Base-by-base conservation (phyloP, 1,140 invertebrate species). In the Centruroides vittatus region DNA sequence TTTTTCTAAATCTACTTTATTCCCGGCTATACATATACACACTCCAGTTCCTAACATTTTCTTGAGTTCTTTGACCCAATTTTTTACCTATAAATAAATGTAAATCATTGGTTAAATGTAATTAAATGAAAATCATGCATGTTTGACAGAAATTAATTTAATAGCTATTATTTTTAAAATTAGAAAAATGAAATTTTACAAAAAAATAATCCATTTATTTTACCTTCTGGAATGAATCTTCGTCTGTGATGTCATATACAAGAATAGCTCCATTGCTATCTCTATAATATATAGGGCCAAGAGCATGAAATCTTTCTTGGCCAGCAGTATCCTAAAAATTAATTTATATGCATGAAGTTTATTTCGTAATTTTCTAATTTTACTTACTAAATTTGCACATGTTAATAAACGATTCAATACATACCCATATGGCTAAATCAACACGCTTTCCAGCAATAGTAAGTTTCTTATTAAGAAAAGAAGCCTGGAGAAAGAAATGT, bases 221-320 rank as follows among this genome's bases (percentile, higher is more conserved):
- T 77, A 93, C 94, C 79, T 97, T 98, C 73, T 88, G 84, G 77
- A 99, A 98, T 4, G 95, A 97, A 71, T 95, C 88, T 75, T 91
- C 82, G 79, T 98, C 93, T 55, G 94, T 98, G 55, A 99, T 97
- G 75, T 99, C 96, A 76, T 98, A 99, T 6, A 99, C 94, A 62
- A 99, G 80, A 67, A 99, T 85, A 54, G 96, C 97, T 67, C 96
- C 96, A 78, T 99, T 91, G 10, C 93, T 95, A 72, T 93, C 93
- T 67, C 95, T 78, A 75, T 99, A 99, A 75, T 98, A 99, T 67
- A 99, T 97, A 36, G 77, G 76, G 12, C 92, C 94, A 49, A 99
- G 72, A 1, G 96, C 93, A 79, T 99, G 96, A 72, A 98, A 99
- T 66, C 86, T 84, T 68, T 85, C 83, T 72, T 99, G 94, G 0